Evolutionary conservation across 2,113 vertebrate species (phyloP).

Genomic region (Noturus placidus): DNA sequence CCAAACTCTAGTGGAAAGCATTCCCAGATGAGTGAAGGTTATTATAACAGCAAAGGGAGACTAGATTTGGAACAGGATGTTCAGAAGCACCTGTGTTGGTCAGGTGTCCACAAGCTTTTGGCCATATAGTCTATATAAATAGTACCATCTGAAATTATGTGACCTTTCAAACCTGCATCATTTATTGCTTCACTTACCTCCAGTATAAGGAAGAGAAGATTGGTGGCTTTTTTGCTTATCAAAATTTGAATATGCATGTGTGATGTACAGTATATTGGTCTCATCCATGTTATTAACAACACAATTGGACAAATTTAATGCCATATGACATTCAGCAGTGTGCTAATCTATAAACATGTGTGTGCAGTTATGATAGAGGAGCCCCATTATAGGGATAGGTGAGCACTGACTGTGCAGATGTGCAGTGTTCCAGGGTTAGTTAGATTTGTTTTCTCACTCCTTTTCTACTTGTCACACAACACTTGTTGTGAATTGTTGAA

Average conservation of each 20-base stretch:
- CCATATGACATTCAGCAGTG: not conserved
- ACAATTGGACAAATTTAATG: not conserved
- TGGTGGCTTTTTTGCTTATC: not conserved
- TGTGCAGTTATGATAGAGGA: constrained; percentile 2
- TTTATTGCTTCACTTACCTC: not conserved
- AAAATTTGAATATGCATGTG: not conserved
- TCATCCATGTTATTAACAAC: not conserved
- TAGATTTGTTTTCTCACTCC: constrained; percentile 40
- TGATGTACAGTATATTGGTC: not conserved
- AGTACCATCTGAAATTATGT: not conserved
- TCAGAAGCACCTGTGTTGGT: not conserved
- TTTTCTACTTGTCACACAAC: constrained; percentile 27
- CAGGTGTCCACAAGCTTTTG: not conserved
- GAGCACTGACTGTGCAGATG: not conserved
- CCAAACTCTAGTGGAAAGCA: not conserved
- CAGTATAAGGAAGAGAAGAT: not conserved
- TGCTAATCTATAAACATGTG: constrained; percentile 20
- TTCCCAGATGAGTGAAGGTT: not conserved
- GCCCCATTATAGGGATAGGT: not conserved
- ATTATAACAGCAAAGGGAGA: not conserved
- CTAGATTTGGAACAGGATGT: not conserved
- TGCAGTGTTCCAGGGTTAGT: constrained; percentile 24
- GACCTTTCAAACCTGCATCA: not conserved
- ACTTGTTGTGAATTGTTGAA: not conserved
- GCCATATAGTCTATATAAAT: not conserved